Conservation (phyloP, 2,888 invertebrate genomes). For the Rotaria magnacalcarata region DNA sequence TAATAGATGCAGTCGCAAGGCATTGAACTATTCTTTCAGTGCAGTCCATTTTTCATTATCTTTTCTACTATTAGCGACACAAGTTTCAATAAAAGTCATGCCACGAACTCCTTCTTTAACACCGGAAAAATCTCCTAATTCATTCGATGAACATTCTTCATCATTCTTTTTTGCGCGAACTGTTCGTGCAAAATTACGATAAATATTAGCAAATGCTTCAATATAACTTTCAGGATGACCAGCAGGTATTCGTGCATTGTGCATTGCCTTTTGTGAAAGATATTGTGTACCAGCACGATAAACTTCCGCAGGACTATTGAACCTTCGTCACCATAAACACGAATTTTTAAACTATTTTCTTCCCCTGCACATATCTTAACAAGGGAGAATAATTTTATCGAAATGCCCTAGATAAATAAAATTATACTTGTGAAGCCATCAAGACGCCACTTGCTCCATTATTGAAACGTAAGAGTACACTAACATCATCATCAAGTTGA, state of each 20-base stretch:
- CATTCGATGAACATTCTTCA: background rate
- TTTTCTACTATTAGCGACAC: background rate
- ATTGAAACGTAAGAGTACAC: conserved; percentile 7
- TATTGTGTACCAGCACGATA: conserved; percentile 2
- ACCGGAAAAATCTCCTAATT: background rate
- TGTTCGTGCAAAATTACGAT: conserved; percentile 7
- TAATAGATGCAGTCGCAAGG: too few species aligned
- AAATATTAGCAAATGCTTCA: conserved; percentile 30
- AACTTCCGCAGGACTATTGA: conserved; percentile 2
- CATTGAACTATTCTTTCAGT: background rate
- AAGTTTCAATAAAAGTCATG: conserved; percentile 22
- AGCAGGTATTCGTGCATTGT: conserved; percentile 31
- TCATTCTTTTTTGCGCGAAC: background rate
- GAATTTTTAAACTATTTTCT: conserved; percentile 35
- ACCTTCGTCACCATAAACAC: conserved; percentile 12
- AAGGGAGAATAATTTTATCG: background rate
- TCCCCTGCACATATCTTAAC: background rate
- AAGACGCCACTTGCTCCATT: conserved; percentile 26
- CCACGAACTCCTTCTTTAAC: conserved; percentile 17
- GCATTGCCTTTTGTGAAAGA: background rate
- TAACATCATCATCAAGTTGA: conserved; percentile 35
- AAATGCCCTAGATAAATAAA: too few species aligned
- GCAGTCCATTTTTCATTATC: conserved; percentile 14
- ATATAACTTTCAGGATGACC: conserved; percentile 27
- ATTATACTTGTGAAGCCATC: background rate